Evolutionary conservation across 2,888 invertebrate genomes (phyloP), one percentile per base, ranked within the genome.

Genomic region (Drosophila austrosaltans): DNA sequence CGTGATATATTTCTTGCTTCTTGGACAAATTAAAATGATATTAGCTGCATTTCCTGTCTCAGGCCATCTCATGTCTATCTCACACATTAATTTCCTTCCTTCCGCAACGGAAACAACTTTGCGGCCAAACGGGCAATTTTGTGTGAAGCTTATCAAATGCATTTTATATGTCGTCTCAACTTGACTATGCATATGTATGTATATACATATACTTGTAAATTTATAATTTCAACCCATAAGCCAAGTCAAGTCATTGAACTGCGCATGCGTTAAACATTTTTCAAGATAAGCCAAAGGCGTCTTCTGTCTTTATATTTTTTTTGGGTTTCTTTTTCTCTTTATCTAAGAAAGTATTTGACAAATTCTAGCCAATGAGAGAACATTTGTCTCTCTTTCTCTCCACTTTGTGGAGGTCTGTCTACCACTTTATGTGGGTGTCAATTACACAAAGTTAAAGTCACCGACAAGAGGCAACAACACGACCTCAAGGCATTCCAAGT

Each of bases 371-470:
- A 71, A 73, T 60, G 75, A 32, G 66, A 60, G 66, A 60, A 65
- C 8, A 8, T 56, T 22, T 53, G 16, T 58, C 20, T 64, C 61
- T 72, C 75, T 70, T 60, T 54, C 58, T 30, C 48, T 40, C 36
- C 36, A 67, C 70, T 67, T 58, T n/a, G 44, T 42, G 42, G 67
- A 16, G 30, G 4, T 63, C 68, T 70, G 54, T 74, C 75, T 75
- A n/a, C 22, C 57, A 12, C 32, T 62, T 65, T 80, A 84, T 87
- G 87, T 87, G 90, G 87, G 87, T 90, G 90, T 90, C 90, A 90
- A 90, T 87, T 90, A 90, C 89, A 48, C 22, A 48, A 48, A 76
- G 70, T 28, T 48, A 71, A 57, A 54, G 70, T 48, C 60, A 63
- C 42, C 28, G 61, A 36, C 36, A 36, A 36, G 36, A 36, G 36